Evolutionary conservation across 2,797 vertebrate species (phyloP).

Genomic region (Amblyopsis hoosieri): DNA sequence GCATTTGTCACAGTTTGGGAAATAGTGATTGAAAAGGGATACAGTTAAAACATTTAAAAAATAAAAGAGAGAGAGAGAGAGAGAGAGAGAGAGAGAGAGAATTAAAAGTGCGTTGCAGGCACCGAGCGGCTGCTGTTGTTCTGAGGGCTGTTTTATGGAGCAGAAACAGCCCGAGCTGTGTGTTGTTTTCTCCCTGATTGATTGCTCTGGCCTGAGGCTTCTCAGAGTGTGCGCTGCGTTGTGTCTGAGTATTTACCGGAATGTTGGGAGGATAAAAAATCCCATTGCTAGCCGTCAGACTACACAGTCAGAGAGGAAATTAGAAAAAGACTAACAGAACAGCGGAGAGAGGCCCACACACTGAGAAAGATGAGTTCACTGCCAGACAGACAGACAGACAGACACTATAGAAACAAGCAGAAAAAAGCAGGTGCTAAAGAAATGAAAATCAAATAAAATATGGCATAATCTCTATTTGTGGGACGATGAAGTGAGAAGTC

Average conservation of each 20-base stretch:
- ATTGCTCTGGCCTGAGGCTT: conserved; percentile 69
- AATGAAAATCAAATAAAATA: too few species aligned
- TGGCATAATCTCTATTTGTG: background rate
- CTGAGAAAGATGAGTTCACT: background rate
- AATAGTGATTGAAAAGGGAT: conserved; percentile 46
- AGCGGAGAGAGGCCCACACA: conserved; percentile 16
- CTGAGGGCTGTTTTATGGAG: conserved; percentile 71
- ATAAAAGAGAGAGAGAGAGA: conserved; percentile 28
- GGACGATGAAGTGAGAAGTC: too few species aligned
- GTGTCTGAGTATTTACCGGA: conserved; percentile 73
- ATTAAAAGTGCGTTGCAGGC: conserved; percentile 56
- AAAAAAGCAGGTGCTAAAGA: background rate
- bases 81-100: conserved; percentile 20
- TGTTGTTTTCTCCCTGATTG: conserved; percentile 75
- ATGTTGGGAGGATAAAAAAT: conserved; percentile 73
- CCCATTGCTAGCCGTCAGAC: conserved; percentile 50
- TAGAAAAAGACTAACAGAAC: conserved; percentile 35
- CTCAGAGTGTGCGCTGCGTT: conserved; percentile 48
- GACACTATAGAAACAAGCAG: conserved; percentile 4
- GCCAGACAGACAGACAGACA: conserved; percentile 25
- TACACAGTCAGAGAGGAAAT: conserved; percentile 41
- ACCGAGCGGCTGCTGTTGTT: conserved; percentile 63
- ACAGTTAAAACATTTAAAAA: conserved; percentile 16
- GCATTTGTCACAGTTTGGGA: conserved; percentile 50
- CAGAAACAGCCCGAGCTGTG: conserved; percentile 68